Conservation (phyloP, 2,113 vertebrate genomes). For the Burhinus bistriatus region DNA sequence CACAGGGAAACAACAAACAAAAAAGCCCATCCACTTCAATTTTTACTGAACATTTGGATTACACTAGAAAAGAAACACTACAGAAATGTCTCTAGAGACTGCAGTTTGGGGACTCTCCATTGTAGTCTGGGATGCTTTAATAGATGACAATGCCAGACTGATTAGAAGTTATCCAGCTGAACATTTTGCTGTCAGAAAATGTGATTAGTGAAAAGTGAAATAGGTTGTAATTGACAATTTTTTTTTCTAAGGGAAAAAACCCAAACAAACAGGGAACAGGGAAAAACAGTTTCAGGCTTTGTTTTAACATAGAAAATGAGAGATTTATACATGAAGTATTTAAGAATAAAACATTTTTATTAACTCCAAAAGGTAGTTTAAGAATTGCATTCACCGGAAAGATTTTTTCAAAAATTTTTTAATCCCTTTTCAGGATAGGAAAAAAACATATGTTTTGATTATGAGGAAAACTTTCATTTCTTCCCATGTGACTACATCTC, state of each 20-base stretch:
- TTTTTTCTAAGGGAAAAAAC: not conserved
- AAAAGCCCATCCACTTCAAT: not conserved
- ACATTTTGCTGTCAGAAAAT: slow-evolving; percentile 11
- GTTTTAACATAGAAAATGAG: not conserved
- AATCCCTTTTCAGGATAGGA: not conserved
- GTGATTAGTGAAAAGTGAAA: not conserved
- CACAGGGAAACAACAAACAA: not conserved
- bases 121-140: not conserved
- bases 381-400: not conserved
- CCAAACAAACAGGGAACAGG: not conserved
- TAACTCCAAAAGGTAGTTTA: not conserved
- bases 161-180: not conserved
- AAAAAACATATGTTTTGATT: not conserved
- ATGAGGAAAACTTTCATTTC: not conserved
- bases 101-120: not conserved
- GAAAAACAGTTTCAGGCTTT: not conserved
- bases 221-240: not conserved
- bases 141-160: not conserved
- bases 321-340: not conserved
- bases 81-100: not conserved
- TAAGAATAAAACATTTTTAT: not conserved
- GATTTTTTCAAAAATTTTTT: too few relatives aligned
- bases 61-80: not conserved
- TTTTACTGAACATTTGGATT: not conserved
- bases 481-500: not conserved